These are phyloP conservation scores for Philaethria dido DNA, from an alignment of 2,888 invertebrate species.

Conservation along the genomic window DNA sequence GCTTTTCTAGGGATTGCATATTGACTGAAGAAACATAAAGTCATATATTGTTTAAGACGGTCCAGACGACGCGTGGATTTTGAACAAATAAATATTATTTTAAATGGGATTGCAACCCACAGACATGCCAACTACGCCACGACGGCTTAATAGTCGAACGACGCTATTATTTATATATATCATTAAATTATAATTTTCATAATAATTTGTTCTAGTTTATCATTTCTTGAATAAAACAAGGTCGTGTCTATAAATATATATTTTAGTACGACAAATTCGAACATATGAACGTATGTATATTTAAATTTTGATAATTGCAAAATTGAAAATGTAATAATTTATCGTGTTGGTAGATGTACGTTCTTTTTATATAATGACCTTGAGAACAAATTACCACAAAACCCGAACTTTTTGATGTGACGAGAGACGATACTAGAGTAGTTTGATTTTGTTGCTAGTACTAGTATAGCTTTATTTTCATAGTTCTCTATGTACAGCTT, in stretches of 20 bases:
- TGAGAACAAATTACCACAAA: not conserved
- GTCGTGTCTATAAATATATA: not conserved
- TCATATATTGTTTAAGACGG: too few relatives aligned
- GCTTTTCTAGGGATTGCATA: not conserved
- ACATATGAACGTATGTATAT: not conserved
- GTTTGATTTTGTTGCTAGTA: not conserved
- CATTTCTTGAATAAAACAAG: not conserved
- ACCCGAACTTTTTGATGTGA: not conserved
- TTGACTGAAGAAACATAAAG: not conserved
- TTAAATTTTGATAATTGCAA: too few relatives aligned
- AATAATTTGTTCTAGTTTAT: not conserved
- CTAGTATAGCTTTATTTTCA: too few relatives aligned
- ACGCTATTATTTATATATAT: not conserved
- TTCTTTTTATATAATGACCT: not conserved
- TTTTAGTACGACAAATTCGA: not conserved
- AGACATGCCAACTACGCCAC: not conserved
- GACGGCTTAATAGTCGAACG: not conserved
- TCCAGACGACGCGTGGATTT: not conserved
- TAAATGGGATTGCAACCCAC: not conserved
- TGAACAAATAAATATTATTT: not conserved
- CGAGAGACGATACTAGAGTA: not conserved
- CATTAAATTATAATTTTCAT: not conserved
- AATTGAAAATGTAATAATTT: not conserved
- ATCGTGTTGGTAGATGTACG: not conserved
- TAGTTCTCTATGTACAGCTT: too few relatives aligned